Evolutionary conservation across 2,797 vertebrate genomes (phyloP).

Genomic region (Synanceia verrucosa): DNA sequence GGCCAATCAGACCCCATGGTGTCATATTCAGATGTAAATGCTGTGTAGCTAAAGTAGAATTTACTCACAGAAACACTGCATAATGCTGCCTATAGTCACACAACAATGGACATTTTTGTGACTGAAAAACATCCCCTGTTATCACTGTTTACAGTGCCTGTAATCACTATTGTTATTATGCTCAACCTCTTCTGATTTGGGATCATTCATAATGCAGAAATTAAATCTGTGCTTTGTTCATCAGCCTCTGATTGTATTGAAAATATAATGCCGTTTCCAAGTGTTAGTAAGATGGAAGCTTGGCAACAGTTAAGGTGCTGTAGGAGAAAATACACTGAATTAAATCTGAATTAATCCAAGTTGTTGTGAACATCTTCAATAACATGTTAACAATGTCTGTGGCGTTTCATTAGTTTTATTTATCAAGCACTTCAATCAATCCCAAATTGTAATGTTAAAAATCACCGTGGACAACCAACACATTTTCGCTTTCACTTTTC

Average conservation of each 20-base stretch:
- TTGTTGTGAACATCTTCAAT: no score
- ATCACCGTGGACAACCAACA: neutral
- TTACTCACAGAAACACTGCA: neutral
- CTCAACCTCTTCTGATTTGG: neutral
- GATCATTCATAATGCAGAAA: conserved; percentile 12
- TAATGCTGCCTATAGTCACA: neutral
- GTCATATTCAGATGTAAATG: neutral
- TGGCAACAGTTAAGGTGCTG: neutral
- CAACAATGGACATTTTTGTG: neutral
- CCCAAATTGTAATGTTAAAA: conserved; percentile 3
- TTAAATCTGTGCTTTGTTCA: neutral
- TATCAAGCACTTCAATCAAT: neutral
- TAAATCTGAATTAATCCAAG: neutral
- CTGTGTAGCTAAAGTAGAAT: neutral
- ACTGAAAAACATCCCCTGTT: neutral
- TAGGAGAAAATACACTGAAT: neutral
- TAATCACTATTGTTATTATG: neutral
- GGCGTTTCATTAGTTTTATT: neutral
- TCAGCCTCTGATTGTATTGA: conserved; percentile 2
- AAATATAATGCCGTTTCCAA: conserved; percentile 3
- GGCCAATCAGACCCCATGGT: neutral
- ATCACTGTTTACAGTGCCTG: neutral
- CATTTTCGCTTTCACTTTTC: no score
- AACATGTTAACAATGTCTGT: neutral
- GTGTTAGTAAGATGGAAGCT: neutral